Conservation (phyloP, 1,140 invertebrate species). For the Penaeus chinensis region DNA sequence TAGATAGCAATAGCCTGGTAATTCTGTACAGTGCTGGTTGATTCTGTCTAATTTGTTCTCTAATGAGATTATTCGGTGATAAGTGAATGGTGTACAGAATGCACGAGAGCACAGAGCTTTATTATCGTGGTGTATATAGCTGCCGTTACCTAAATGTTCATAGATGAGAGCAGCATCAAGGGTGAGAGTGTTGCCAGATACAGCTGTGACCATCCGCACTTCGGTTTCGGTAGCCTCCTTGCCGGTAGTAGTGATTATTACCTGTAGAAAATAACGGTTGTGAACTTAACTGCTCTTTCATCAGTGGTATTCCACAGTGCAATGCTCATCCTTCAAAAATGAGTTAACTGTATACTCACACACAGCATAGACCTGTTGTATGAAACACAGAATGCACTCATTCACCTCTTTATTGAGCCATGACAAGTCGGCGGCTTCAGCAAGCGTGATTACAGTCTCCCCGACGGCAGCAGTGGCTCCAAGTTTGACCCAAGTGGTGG, state of each 20-base stretch:
- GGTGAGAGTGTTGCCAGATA: slow-evolving; percentile 37
- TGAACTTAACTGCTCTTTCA: neutral
- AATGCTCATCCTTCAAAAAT: neutral
- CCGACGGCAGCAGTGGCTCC: slow-evolving; percentile 36
- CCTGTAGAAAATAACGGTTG: neutral
- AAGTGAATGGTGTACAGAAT: too few species aligned
- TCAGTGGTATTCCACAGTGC: neutral
- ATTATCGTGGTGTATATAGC: neutral
- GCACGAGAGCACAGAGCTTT: too few species aligned
- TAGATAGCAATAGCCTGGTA: neutral
- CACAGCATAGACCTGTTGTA: too few species aligned
- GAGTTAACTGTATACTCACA: neutral
- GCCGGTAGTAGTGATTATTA: slow-evolving; percentile 45
- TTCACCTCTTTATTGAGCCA: slow-evolving; percentile 33
- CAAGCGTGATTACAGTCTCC: slow-evolving; percentile 14
- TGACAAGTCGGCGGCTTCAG: slow-evolving; percentile 10
- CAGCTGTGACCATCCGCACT: slow-evolving; percentile 22
- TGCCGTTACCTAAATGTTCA: slow-evolving; percentile 39
- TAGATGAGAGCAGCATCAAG: slow-evolving; percentile 28
- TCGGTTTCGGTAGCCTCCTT: slow-evolving; percentile 43
- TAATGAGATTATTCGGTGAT: neutral
- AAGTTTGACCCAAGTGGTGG: slow-evolving; percentile 35
- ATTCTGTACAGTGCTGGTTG: too few species aligned
- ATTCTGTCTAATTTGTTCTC: neutral
- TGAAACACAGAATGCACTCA: neutral